Evolutionary conservation across 2,888 invertebrate genomes (phyloP).

Genomic region (Apantesis nais): DNA sequence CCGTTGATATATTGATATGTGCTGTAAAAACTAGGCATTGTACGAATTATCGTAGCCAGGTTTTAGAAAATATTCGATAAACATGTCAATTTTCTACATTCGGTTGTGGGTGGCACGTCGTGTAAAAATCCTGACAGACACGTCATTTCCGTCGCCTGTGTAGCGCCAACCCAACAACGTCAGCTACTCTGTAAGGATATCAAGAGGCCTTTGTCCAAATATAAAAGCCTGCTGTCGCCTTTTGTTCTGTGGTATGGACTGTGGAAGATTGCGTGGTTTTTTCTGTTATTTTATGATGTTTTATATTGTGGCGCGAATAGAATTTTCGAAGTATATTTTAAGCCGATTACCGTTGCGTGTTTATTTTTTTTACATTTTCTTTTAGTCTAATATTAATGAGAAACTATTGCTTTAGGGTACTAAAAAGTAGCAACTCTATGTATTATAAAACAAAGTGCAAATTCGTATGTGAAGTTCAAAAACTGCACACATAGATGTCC

Average conservation of each 20-base stretch:
- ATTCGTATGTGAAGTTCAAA: too few relatives aligned
- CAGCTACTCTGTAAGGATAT: constrained; percentile 60
- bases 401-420: too few relatives aligned
- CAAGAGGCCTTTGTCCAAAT: constrained; percentile 66
- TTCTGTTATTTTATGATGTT: constrained; percentile 28
- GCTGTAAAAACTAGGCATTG: not conserved
- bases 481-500: too few relatives aligned
- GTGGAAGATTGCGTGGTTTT: constrained; percentile 46
- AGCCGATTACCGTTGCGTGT: not conserved
- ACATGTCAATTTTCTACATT: constrained; percentile 33
- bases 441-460: too few relatives aligned
- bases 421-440: too few relatives aligned
- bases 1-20: too few relatives aligned
- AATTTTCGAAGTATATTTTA: constrained; percentile 17
- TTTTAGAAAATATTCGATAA: constrained; percentile 14
- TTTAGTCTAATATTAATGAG: not conserved
- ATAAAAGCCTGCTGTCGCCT: constrained; percentile 59
- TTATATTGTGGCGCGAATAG: constrained; percentile 21
- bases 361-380: not conserved
- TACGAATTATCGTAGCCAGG: not conserved
- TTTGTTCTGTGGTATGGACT: constrained; percentile 54
- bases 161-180: constrained; percentile 56
- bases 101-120: constrained; percentile 29
- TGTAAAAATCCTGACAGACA: constrained; percentile 64
- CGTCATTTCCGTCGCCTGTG: constrained; percentile 67